Percentiles rank a stretch among this genome's conserved stretches.
Conservation (phyloP, 64 coral and sea anemone species). For the Montipora sp. region DNA sequence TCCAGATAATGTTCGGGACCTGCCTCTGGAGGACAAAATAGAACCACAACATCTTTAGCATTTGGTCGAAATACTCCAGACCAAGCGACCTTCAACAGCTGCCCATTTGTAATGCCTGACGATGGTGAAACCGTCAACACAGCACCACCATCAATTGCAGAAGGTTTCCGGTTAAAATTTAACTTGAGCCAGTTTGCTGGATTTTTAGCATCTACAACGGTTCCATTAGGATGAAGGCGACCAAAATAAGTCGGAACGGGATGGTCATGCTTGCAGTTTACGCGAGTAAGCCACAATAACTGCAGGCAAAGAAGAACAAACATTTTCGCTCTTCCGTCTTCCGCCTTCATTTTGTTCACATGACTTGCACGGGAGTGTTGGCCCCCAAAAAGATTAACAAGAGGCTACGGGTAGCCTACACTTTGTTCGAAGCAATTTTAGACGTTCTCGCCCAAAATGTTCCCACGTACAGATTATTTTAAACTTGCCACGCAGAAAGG, state of each 20-base stretch:
- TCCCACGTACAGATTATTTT: too few relatives aligned
- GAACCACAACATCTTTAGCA: constrained; percentile 46
- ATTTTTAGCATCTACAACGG: constrained; percentile 76
- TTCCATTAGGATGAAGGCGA: constrained; percentile 81
- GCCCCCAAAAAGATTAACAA: too few relatives aligned
- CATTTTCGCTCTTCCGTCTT: too few relatives aligned
- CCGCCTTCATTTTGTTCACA: too few relatives aligned
- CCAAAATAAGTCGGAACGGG: constrained; percentile 79
- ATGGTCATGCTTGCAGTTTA: constrained; percentile 64
- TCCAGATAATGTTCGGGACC: constrained; percentile 69
- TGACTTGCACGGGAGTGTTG: too few relatives aligned
- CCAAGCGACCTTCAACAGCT: constrained; percentile 70
- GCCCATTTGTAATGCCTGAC: constrained; percentile 63
- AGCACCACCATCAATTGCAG: constrained; percentile 32
- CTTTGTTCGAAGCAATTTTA: too few relatives aligned
- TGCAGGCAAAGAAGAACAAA: not conserved
- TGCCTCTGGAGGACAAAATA: constrained; percentile 68
- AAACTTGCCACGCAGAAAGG: too few relatives aligned
- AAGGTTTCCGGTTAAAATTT: constrained; percentile 5
- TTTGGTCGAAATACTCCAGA: constrained; percentile 50
- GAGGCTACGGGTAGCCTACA: too few relatives aligned
- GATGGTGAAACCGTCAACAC: constrained; percentile 70
- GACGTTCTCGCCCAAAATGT: too few relatives aligned
- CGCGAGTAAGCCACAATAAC: constrained; percentile 10
- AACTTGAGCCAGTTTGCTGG: constrained; percentile 68